A percentile compares a stretch with the other conserved stretches of the same genome.
Conservation (phyloP, 2,113 vertebrate genomes). For the Rhabdornis inornatus region DNA sequence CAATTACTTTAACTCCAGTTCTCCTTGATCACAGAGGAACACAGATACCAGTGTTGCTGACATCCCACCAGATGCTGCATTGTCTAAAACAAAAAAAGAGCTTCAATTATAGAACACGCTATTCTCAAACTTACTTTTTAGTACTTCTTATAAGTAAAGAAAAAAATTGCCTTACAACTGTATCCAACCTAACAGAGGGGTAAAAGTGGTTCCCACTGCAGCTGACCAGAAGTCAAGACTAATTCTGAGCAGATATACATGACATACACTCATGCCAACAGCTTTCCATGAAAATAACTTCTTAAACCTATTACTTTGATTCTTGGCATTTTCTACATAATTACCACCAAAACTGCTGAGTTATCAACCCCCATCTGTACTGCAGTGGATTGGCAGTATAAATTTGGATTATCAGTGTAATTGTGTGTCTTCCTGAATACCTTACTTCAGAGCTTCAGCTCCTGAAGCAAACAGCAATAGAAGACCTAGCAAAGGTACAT, state of each 20-base stretch:
- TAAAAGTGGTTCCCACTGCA: neutral
- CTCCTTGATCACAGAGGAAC: neutral
- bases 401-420: neutral
- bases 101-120: neutral
- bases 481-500: neutral
- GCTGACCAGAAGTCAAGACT: neutral
- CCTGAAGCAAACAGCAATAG: neutral
- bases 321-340: neutral
- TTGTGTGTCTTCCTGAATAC: neutral
- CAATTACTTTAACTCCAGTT: neutral
- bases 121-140: neutral
- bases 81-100: neutral
- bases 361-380: neutral
- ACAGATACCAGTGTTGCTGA: neutral
- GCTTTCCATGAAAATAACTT: neutral
- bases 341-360: neutral
- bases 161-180: neutral
- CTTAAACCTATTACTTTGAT: neutral
- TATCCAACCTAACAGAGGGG: neutral
- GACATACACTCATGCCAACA: fast-evolving
- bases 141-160: neutral
- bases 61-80: neutral
- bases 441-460: neutral
- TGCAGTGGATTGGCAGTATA: neutral
- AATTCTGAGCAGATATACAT: fast-evolving